Evolutionary conservation across 2,797 vertebrate genomes (phyloP), one percentile per base, ranked within the genome.

Genomic region (Muscicapa striata): DNA sequence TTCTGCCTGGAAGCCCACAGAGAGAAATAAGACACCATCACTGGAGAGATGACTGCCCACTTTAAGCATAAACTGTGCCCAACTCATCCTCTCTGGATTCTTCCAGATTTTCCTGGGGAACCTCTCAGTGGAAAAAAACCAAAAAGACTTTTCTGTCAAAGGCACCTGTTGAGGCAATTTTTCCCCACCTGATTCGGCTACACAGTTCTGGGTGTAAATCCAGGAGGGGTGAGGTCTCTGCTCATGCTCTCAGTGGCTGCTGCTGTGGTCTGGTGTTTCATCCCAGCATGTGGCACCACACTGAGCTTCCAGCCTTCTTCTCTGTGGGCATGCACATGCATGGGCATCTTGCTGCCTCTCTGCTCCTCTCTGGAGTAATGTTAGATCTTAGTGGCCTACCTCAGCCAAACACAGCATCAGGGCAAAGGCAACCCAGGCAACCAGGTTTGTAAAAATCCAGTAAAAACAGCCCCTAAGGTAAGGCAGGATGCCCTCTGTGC

Each of bases 301-400:
- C 20, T 36, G 52, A 7, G 2, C 34, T 59, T 77, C 45, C 61
- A 84, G 23, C 27, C 32, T 19, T 36, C 52, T 76, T 66, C 54
- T 14, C n/a, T 59, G 11, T 3, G 10, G 46, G 10, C 0, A 0
- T 19, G 52, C 23, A 2, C 0, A 0, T 19, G 32, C 21, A 2
- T 12, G 21, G n/a, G 27, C 45, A 30, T 30, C 57, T 80, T 70
- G 10, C 54, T 58, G 22, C 63, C 17, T 49, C 36, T 89, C 58
- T 68, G 17, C 26, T 75, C 41, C 32, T 69, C 49, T 66, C 52
- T 0, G 0, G 22, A 40, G 19, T 11, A 38, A 7, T 27, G 54
- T 87, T 78, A 72, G 10, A 62, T 55, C 27, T 82, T 36, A 8
- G 10, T 32, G 29, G 46, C 30, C 20, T n/a, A 40, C 17, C 34